A percentile compares a stretch with the other conserved stretches of the same genome.
These are phyloP conservation scores for Microctonus brassicae DNA, from an alignment of 2,888 invertebrate genomes.

Conservation along the genomic window DNA sequence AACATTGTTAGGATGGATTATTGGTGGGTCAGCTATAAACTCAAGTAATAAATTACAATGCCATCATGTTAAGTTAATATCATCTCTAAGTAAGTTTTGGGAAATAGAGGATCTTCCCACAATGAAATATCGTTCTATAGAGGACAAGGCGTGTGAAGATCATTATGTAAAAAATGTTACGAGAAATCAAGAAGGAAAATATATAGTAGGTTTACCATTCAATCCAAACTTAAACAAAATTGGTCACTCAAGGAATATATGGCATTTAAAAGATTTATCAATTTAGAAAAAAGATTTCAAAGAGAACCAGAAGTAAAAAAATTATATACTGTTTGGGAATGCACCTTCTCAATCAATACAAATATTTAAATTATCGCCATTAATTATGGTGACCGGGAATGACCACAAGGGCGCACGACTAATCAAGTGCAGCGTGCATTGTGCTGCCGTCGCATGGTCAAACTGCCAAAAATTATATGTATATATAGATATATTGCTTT, in stretches of 20 bases:
- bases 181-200: constrained; percentile 25
- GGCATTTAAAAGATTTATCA: constrained; percentile 29
- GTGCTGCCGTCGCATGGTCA: too few species aligned
- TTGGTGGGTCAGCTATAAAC: too few species aligned
- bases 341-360: too few species aligned
- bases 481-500: too few species aligned
- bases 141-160: constrained; percentile 34
- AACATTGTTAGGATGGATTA: constrained; percentile 31
- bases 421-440: too few species aligned
- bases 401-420: too few species aligned
- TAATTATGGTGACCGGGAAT: too few species aligned
- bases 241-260: constrained; percentile 26
- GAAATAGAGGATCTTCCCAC: constrained; percentile 39
- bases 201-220: constrained; percentile 37
- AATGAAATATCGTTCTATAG: not conserved
- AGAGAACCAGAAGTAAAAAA: constrained; percentile 24
- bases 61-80: constrained; percentile 19
- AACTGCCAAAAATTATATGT: too few species aligned
- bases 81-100: constrained; percentile 45
- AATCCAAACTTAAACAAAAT: constrained; percentile 19
- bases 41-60: too few species aligned
- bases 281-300: constrained; percentile 34
- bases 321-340: constrained; percentile 26
- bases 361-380: too few species aligned
- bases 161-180: constrained; percentile 25